phyloP scores from a whole-genome alignment of 2,888 invertebrate species.

The Azorinus chamasolen region DNA sequence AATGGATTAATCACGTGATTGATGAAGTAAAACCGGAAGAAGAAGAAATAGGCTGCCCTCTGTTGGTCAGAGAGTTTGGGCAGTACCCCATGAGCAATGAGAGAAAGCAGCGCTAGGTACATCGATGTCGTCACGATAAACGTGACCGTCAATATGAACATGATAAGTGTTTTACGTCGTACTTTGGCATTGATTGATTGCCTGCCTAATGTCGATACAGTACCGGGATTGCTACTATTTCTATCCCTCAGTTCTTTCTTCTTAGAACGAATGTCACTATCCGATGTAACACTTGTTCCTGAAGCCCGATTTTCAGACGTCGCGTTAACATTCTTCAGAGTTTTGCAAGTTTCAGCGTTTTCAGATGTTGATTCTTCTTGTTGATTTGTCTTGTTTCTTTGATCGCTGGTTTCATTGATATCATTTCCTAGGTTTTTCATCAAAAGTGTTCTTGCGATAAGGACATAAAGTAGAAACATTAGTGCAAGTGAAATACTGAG shows the following conservation, averaged over 20 bases:
- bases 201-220: no score
- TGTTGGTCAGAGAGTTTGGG: not conserved
- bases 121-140: slow-evolving; percentile 18
- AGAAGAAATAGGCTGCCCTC: slow-evolving; percentile 19
- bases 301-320: no score
- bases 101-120: slow-evolving; percentile 10
- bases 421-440: not conserved
- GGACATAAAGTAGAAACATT: slow-evolving; percentile 28
- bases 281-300: no score
- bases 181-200: not conserved
- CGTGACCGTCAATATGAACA: slow-evolving; percentile 8
- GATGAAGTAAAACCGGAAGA: slow-evolving; percentile 10
- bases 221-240: no score
- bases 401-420: no score
- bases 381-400: no score
- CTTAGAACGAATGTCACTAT: no score
- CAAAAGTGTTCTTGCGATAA: slow-evolving; percentile 10
- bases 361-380: no score
- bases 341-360: no score
- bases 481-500: not conserved
- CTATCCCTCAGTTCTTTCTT: no score
- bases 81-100: slow-evolving; percentile 6
- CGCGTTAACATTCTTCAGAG: no score
- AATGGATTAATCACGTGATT: slow-evolving; percentile 10
- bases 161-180: slow-evolving; percentile 25